Evolutionary conservation across 2,797 vertebrate species (phyloP).

Genomic region (Muscicapa striata): DNA sequence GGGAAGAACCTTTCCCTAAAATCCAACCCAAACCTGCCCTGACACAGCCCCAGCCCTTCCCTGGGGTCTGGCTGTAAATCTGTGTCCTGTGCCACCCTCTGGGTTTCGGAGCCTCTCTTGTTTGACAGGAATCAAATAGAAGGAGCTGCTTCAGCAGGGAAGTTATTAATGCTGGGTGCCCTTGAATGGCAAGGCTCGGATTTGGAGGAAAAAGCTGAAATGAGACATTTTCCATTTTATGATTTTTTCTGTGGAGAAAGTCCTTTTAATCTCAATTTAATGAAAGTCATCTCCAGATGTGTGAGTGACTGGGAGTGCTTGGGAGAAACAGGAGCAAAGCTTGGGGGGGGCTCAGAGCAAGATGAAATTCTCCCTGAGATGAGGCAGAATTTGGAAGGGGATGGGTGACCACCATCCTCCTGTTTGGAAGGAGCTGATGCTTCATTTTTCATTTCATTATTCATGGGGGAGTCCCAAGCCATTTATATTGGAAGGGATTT

Average conservation of each 20-base stretch:
- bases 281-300: background rate
- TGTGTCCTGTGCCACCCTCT: background rate
- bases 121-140: constrained; percentile 10
- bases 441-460: background rate
- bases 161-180: background rate
- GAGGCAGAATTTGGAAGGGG: background rate
- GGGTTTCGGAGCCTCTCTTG: background rate
- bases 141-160: constrained; percentile 30
- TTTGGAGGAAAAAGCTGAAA: constrained; percentile 28
- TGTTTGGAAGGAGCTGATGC: background rate
- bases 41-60: accelerated
- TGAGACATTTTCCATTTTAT: constrained; percentile 37
- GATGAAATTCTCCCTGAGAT: background rate
- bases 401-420: background rate
- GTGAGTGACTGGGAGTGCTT: background rate
- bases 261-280: constrained; percentile 32
- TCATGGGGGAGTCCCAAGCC: background rate
- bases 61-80: background rate
- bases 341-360: background rate
- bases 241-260: background rate
- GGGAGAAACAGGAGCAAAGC: background rate
- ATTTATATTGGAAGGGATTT: background rate
- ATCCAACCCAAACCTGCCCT: accelerated
- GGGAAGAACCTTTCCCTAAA: background rate
- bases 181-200: background rate